Conservation (phyloP, 2,113 vertebrate species). For the Synchiropus splendidus region DNA sequence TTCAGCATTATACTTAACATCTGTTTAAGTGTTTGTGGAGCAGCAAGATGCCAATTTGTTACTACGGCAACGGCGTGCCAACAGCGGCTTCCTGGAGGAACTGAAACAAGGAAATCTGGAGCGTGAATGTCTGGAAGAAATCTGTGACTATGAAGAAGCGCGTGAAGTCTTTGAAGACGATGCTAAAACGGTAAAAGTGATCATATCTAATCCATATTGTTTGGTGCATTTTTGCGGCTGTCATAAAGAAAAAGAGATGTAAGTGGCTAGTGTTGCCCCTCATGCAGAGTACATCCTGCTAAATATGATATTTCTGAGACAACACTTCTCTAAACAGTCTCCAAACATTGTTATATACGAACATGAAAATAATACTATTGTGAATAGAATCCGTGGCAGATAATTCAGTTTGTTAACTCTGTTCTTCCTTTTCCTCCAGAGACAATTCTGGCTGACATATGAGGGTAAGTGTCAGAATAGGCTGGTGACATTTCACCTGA, state of each 20-base stretch:
- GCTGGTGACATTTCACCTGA: no score
- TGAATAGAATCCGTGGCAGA: no score
- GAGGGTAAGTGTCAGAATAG: conserved; percentile 27
- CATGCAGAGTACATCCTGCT: no score
- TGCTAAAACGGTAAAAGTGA: conserved; percentile 28
- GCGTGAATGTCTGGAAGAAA: conserved; percentile 83
- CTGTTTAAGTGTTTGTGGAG: conserved; percentile 47
- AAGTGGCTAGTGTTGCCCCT: no score
- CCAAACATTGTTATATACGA: no score
- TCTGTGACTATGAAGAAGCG: conserved; percentile 79
- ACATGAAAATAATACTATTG: no score
- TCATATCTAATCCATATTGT: no score
- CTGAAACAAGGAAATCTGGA: conserved; percentile 74
- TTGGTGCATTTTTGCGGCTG: no score
- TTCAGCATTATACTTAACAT: no score
- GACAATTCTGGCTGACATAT: conserved; percentile 51
- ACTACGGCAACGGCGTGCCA: conserved; percentile 63
- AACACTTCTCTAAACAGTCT: no score
- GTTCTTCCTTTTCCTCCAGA: conserved; percentile 29
- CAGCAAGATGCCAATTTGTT: conserved; percentile 21
- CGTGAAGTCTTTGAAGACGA: conserved; percentile 78
- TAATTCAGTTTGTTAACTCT: background rate
- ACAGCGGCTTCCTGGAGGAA: conserved; percentile 72
- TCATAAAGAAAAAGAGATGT: no score
- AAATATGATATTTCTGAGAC: no score